Conservation (phyloP, 2,888 invertebrate species). For the Dynastes hyllus region DNA sequence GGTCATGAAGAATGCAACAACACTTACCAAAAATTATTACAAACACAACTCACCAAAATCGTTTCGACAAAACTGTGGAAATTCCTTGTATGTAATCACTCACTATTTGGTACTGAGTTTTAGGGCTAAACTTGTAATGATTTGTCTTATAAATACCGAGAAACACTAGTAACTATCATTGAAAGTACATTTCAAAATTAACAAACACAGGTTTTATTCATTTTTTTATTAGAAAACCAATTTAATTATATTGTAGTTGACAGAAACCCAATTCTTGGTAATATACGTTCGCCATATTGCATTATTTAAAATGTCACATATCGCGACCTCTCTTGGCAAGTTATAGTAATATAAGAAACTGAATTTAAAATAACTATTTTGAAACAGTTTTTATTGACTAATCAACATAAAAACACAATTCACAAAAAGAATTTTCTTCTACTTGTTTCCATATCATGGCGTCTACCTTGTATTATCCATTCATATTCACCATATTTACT, state of each 20-base stretch:
- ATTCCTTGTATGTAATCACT: conserved; percentile 31
- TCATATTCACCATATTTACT: conserved; percentile 97
- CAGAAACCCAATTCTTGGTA: conserved; percentile 58
- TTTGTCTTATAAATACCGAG: conserved; percentile 13
- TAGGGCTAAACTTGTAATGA: conserved; percentile 9
- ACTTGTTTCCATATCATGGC: conserved; percentile 96
- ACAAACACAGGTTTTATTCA: conserved; percentile 44
- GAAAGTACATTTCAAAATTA: conserved; percentile 46
- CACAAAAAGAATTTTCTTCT: conserved; percentile 93
- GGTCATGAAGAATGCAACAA: not conserved
- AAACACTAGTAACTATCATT: conserved; percentile 39
- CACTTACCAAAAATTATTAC: not conserved
- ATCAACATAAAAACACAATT: conserved; percentile 61
- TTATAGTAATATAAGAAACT: conserved; percentile 1
- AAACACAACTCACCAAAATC: conserved; percentile 33
- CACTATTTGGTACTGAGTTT: conserved; percentile 22
- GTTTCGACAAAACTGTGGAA: conserved; percentile 14
- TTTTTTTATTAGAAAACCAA: conserved; percentile 38
- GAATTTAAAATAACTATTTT: not conserved
- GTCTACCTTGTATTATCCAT: conserved; percentile 92
- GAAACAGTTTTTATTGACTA: not conserved
- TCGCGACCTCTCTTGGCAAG: conserved; percentile 52
- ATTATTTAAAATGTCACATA: conserved; percentile 57
- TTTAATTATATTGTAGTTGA: conserved; percentile 52
- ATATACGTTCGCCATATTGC: conserved; percentile 60